Base-by-base conservation (phyloP, 2,888 invertebrate species). In the Papilio protenor region DNA sequence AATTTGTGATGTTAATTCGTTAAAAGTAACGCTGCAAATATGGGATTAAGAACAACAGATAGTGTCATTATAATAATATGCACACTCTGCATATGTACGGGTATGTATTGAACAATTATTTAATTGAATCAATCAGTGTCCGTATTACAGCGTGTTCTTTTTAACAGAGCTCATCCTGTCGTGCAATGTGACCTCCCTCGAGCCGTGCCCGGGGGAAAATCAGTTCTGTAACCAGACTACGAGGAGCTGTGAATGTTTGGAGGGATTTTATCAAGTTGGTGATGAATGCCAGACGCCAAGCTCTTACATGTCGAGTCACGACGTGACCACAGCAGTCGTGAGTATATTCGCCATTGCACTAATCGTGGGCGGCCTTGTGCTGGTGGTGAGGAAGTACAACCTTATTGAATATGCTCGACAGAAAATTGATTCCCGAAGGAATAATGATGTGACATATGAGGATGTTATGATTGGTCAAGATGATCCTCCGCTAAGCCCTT, bases 381-480 rank as follows among this genome's bases (percentile, higher is more conserved):
- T 95, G 85, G 91, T 94, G 52, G 86, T 93, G 83, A 93, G 91
- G 82, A 93, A 92, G 84, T 95, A 95, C 83, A 91, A 94, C 85
- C 86, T 95, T 83, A 83, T 94, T 61, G 91, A 93, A 73, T 93
- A 93, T 83, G 81, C 91, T 72, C 87, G 89, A 49, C 91, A 94
- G 81, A 94, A 90, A 81, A 91, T 95, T 69, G 90, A 91, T 79
- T 82, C 86, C 21, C 88, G 92, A 80, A 89, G 94, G 81, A 91
- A 90, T 81, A 91, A 91, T 81, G 91, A 94, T 84, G 88, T 93
- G 2, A 92, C 93, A 89, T 95, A 95, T 57, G 95, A 95, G 83
- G 95, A 95, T 83, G 95, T 95, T n/a, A 95, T 95, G 95, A 95
- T 95, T 66, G 95, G 95, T 2, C 94, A 94, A 77, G 95, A 95